Conservation (phyloP, 2,113 vertebrate genomes). For the Apus apus region DNA sequence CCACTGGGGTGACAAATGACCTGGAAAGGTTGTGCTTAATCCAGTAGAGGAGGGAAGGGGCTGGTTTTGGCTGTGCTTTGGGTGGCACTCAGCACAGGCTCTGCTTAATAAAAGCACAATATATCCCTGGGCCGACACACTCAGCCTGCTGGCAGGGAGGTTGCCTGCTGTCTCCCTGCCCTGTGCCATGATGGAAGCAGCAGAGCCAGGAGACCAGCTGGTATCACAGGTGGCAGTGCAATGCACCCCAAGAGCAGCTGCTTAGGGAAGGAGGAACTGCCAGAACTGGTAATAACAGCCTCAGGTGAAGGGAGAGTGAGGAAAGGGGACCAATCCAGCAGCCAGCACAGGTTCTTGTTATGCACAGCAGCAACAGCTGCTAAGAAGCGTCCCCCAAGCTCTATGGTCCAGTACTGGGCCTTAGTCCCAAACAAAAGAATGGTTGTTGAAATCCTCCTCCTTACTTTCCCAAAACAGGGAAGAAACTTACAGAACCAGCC, state of each 20-base stretch:
- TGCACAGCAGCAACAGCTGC: neutral
- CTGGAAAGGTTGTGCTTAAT: neutral
- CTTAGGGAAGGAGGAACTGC: neutral
- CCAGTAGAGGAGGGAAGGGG: neutral
- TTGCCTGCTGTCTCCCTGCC: neutral
- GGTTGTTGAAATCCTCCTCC: neutral
- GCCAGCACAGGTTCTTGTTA: neutral
- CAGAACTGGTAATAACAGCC: neutral
- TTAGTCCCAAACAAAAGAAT: neutral
- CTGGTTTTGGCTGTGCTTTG: neutral
- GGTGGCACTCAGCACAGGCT: neutral
- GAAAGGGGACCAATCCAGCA: neutral
- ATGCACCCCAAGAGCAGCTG: neutral
- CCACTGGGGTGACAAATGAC: accelerated
- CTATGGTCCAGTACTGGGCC: accelerated
- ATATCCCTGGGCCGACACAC: neutral
- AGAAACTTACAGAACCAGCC: neutral
- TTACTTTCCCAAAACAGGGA: neutral
- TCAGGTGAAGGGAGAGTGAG: neutral
- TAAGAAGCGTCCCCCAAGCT: neutral
- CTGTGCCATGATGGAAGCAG: neutral
- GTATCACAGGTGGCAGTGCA: neutral
- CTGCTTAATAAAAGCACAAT: neutral
- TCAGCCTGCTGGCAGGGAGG: neutral
- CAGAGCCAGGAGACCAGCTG: neutral